Percentiles rank a stretch among this genome's conserved stretches.
phyloP scores from a whole-genome alignment of 2,888 invertebrate species.

The Drosophila silvestris region DNA sequence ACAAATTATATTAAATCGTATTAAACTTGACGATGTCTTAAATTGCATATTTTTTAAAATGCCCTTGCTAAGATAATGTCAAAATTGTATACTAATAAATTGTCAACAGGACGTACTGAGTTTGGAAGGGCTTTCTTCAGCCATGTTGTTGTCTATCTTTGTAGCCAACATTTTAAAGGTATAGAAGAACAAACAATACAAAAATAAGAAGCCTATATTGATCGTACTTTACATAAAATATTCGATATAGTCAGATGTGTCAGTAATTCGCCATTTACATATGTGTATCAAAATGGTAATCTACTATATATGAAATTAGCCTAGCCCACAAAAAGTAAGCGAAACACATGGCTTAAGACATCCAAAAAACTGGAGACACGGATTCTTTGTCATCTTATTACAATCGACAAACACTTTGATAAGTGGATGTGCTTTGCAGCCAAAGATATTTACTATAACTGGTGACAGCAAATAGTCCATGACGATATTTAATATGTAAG shows the following conservation, averaged over 20 bases:
- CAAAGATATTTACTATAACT: conserved; percentile 13
- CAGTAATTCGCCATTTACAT: not conserved
- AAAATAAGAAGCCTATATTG: not conserved
- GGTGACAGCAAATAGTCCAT: conserved; percentile 1
- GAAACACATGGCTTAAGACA: not conserved
- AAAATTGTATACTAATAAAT: not conserved
- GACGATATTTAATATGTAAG: not conserved
- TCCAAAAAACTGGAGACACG: not conserved
- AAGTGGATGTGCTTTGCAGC: conserved; percentile 7
- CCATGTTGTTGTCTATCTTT: not conserved
- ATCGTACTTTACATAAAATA: not conserved
- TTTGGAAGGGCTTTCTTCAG: not conserved
- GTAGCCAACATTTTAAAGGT: not conserved
- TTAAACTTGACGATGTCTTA: not conserved
- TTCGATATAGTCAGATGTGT: not conserved
- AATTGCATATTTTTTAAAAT: not conserved
- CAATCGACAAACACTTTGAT: conserved; percentile 1
- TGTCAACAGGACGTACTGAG: not conserved
- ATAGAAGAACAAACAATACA: not conserved
- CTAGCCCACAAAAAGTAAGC: not conserved
- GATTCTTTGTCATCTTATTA: not conserved
- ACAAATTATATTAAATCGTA: not conserved
- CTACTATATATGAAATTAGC: not conserved
- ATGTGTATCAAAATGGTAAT: not conserved
- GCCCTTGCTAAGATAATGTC: not conserved